Conservation (phyloP, 2,797 vertebrate species). For the Tokudaia tokunoshimensis region DNA sequence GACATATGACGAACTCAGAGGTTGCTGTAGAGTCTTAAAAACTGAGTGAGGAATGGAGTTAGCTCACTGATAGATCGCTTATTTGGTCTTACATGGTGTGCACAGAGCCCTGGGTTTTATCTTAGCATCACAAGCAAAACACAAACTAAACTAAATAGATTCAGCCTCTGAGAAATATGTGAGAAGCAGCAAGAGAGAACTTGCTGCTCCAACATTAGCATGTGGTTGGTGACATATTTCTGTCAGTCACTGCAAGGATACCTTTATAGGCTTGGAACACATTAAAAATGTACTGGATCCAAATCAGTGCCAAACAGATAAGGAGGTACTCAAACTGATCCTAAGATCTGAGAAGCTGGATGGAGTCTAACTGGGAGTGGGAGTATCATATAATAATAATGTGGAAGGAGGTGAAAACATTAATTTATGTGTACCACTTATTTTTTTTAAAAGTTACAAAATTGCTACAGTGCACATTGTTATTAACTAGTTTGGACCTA, state of each 20-base stretch:
- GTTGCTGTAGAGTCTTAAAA: not conserved
- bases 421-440: not conserved
- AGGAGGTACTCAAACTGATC: not conserved
- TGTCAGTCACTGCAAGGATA: conserved; percentile 9
- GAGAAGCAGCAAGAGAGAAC: not conserved
- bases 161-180: not conserved
- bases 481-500: not conserved
- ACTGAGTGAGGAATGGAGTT: not conserved
- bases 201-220: not conserved
- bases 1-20: not conserved
- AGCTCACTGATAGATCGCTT: not conserved
- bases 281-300: not conserved
- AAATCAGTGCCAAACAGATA: conserved; percentile 16
- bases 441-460: not conserved
- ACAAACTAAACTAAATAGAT: not conserved
- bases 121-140: not conserved
- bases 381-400: not conserved
- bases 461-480: not conserved
- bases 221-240: not conserved
- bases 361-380: not conserved
- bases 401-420: not conserved
- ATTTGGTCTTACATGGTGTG: not conserved
- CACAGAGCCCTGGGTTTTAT: not conserved
- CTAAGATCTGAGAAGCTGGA: not conserved
- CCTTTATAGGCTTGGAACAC: not conserved